Evolutionary conservation across 1,140 invertebrate species (phyloP).

Genomic region (Rhagoletis zephyria): DNA sequence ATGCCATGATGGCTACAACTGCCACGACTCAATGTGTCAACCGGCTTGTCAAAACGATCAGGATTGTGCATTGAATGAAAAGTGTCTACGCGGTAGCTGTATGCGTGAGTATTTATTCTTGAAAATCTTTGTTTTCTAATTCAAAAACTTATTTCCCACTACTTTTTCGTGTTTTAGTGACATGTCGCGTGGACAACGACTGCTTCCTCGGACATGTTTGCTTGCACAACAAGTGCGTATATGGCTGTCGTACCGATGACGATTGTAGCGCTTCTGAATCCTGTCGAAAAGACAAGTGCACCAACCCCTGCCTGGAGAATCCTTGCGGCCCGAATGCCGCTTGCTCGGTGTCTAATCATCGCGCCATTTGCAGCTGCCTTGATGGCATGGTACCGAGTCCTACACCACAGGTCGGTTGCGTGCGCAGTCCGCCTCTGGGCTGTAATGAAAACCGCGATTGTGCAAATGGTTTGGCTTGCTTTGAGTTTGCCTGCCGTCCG

Average conservation of each 20-base stretch:
- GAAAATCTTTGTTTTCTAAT: neutral
- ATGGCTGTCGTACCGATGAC: slow-evolving; percentile 88
- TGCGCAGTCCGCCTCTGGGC: slow-evolving; percentile 80
- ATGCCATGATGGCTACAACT: slow-evolving; percentile 81
- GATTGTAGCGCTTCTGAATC: slow-evolving; percentile 88
- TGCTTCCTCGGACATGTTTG: slow-evolving; percentile 93
- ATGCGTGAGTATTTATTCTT: slow-evolving; percentile 77
- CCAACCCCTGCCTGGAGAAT: slow-evolving; percentile 83
- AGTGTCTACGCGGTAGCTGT: slow-evolving; percentile 86
- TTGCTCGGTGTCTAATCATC: slow-evolving; percentile 86
- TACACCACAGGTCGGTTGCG: slow-evolving; percentile 86
- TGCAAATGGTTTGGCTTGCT: slow-evolving; percentile 79
- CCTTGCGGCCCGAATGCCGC: slow-evolving; percentile 89
- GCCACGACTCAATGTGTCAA: slow-evolving; percentile 85
- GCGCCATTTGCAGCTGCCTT: slow-evolving; percentile 86
- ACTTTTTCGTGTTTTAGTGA: slow-evolving; percentile 77
- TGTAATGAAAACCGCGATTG: slow-evolving; percentile 86
- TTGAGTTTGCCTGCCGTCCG: slow-evolving; percentile 81
- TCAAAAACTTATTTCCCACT: slow-evolving; percentile 22
- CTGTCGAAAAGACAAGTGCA: slow-evolving; percentile 85
- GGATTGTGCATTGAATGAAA: slow-evolving; percentile 91
- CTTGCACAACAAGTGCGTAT: slow-evolving; percentile 85
- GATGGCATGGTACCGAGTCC: slow-evolving; percentile 87
- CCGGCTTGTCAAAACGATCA: slow-evolving; percentile 84
- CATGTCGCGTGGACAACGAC: slow-evolving; percentile 90